A percentile compares a stretch with the other conserved stretches of the same genome.
Conservation (phyloP, 2,888 invertebrate species). For the Psococerastis gibbosa region DNA sequence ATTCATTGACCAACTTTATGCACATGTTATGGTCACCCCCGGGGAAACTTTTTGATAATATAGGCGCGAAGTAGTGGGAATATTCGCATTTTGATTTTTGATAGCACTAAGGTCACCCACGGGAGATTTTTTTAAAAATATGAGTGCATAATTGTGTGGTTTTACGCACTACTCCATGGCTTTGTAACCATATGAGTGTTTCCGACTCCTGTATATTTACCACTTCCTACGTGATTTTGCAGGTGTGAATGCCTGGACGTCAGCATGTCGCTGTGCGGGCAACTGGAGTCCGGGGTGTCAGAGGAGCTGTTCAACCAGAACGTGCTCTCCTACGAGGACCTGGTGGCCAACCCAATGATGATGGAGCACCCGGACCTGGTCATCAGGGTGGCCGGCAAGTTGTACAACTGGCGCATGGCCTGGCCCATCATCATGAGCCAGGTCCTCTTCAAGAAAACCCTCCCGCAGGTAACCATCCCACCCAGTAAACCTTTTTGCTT, state of each 20-base stretch:
- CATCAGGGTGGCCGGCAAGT: conserved; percentile 70
- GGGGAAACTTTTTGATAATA: no score
- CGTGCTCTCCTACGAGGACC: conserved; percentile 38
- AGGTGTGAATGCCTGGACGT: conserved; percentile 29
- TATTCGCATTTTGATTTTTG: no score
- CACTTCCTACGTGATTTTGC: no score
- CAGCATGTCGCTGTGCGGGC: conserved; percentile 61
- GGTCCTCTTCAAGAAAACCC: conserved; percentile 65
- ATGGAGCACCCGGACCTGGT: conserved; percentile 64
- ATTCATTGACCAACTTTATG: no score
- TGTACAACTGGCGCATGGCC: conserved; percentile 80
- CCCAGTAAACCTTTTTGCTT: conserved; percentile 24
- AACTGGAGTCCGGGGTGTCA: conserved; percentile 30
- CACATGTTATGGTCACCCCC: no score
- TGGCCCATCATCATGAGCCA: conserved; percentile 77
- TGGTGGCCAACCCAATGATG: conserved; percentile 44
- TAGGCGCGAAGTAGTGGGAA: no score
- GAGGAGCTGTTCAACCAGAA: conserved; percentile 42
- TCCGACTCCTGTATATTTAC: no score
- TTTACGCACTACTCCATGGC: no score
- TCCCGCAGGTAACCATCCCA: conserved; percentile 70
- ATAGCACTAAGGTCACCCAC: no score
- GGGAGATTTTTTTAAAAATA: no score
- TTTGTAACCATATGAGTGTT: no score
- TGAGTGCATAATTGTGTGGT: no score